phyloP scores from a whole-genome alignment of 2,113 vertebrate genomes.

The Tylochromis polylepis region DNA sequence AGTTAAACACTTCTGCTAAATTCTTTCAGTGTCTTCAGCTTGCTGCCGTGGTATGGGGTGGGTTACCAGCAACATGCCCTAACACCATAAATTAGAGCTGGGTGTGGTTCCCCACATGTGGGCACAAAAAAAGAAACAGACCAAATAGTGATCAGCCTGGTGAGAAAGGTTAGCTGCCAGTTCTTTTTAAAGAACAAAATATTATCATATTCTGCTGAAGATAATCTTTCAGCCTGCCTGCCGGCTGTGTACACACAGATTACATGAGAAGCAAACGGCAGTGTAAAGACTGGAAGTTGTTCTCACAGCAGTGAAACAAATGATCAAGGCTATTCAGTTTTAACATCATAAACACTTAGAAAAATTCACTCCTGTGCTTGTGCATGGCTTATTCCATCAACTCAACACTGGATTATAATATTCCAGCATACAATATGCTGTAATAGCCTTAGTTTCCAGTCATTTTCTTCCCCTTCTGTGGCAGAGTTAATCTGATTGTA shows the following conservation, averaged over 20 bases:
- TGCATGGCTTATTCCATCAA: not conserved
- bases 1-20: not conserved
- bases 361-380: not conserved
- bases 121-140: conserved; percentile 6
- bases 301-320: not conserved
- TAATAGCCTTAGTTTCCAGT: not conserved
- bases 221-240: not conserved
- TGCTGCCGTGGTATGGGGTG: conserved; percentile 7
- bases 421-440: not conserved
- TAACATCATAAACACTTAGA: not conserved
- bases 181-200: not conserved
- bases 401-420: not conserved
- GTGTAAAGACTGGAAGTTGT: not conserved
- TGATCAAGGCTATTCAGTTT: not conserved
- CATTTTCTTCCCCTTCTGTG: not conserved
- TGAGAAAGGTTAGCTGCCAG: not conserved
- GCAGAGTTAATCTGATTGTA: not conserved
- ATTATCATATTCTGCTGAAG: not conserved
- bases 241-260: not conserved
- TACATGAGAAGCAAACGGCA: not conserved
- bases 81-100: not conserved
- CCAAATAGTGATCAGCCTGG: not conserved
- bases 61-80: not conserved
- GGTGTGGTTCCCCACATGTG: conserved; percentile 26
- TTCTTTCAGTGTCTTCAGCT: not conserved